Conservation (phyloP, 2,797 vertebrate species). For the Bovichtus diacanthus region DNA sequence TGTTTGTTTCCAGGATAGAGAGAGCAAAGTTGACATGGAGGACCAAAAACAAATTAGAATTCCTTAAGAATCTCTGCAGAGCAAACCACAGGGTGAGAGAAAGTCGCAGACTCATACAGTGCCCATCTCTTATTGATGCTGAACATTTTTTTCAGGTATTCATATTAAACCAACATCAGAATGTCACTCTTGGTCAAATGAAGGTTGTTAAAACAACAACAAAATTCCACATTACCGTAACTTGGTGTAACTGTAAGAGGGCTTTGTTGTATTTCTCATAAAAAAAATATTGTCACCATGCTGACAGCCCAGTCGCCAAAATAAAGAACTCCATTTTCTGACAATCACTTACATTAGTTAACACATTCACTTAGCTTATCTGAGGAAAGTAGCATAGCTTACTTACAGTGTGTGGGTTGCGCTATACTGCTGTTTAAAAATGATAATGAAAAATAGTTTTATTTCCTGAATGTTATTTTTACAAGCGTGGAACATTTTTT, state of each 20-base stretch:
- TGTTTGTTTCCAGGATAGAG: not conserved
- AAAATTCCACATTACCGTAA: not conserved
- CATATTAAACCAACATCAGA: constrained; percentile 6
- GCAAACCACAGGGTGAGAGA: not conserved
- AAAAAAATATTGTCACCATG: not conserved
- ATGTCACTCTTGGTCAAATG: not conserved
- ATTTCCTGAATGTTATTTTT: not conserved
- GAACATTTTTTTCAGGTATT: not conserved
- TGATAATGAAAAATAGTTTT: not conserved
- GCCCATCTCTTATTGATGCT: not conserved
- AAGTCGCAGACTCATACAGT: not conserved
- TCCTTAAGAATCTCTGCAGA: not conserved
- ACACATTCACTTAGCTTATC: not conserved
- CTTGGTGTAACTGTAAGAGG: not conserved
- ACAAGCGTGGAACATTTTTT: not conserved
- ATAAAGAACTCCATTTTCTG: not conserved
- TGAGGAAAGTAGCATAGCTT: not conserved
- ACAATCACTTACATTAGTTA: not conserved
- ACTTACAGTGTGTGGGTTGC: too few relatives aligned
- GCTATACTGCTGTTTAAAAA: not conserved
- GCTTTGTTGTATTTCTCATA: not conserved
- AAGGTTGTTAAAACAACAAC: not conserved
- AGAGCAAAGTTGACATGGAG: constrained; percentile 2
- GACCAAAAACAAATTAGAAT: not conserved
- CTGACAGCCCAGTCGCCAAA: not conserved